phyloP scores from a whole-genome alignment of 2,888 invertebrate species.

The Nineta flava region DNA sequence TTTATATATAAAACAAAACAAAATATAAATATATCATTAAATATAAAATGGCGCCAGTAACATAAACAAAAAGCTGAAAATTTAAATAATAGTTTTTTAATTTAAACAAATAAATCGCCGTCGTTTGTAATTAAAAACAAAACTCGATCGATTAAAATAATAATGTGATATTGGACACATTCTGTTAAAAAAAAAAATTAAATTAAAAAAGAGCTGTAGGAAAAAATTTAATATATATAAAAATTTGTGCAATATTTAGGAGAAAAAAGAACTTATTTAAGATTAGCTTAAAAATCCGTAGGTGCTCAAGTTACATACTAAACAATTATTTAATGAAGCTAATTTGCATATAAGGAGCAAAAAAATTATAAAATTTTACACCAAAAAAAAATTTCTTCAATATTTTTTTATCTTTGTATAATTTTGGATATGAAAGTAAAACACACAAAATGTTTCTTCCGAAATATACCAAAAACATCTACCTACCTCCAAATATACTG shows the following conservation, averaged over 20 bases:
- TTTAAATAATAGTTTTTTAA: neutral
- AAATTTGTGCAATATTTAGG: slow-evolving; percentile 30
- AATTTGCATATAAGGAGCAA: slow-evolving; percentile 4
- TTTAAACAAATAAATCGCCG: neutral
- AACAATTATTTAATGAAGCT: slow-evolving; percentile 8
- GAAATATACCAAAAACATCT: no score
- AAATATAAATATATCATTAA: neutral
- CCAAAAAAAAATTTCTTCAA: neutral
- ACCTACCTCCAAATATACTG: no score
- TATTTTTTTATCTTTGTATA: no score
- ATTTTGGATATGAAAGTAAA: no score
- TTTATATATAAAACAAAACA: neutral
- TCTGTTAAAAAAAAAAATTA: no score
- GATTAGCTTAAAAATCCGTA: slow-evolving; percentile 30
- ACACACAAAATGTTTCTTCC: no score
- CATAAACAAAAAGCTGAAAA: neutral
- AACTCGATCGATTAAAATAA: neutral
- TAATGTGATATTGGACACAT: neutral
- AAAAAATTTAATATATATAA: slow-evolving; percentile 1
- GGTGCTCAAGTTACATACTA: slow-evolving; percentile 29
- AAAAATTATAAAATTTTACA: neutral
- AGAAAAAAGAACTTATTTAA: slow-evolving; percentile 21
- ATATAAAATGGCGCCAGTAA: no score
- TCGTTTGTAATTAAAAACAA: neutral
- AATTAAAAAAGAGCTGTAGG: no score